Evolutionary conservation across 2,113 vertebrate genomes (phyloP).

Genomic region (Chloropsis cyanopogon): DNA sequence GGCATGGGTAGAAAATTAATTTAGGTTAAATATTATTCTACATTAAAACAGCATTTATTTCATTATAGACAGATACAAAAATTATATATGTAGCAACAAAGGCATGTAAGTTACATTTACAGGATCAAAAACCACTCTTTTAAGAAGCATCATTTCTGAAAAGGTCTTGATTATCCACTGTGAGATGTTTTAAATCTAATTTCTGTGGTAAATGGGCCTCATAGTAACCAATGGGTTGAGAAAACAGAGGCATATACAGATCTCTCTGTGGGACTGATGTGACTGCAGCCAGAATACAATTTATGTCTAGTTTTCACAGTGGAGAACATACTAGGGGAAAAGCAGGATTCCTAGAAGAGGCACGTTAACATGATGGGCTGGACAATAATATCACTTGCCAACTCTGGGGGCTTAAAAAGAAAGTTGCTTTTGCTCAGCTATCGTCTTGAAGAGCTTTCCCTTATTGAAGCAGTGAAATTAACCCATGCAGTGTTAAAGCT

Average conservation of each 20-base stretch:
- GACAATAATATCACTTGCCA: not conserved
- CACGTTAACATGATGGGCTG: not conserved
- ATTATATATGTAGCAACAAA: not conserved
- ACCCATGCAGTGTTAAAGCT: not conserved
- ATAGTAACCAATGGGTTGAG: not conserved
- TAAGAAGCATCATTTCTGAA: not conserved
- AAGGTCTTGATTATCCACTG: not conserved
- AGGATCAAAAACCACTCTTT: not conserved
- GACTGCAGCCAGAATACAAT: not conserved
- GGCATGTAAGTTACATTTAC: not conserved
- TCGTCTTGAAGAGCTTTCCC: not conserved
- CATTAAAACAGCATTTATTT: not conserved
- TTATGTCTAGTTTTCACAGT: not conserved
- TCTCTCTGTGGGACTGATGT: not conserved
- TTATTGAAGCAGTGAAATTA: not conserved
- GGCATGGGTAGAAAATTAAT: not conserved
- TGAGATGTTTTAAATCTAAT: not conserved
- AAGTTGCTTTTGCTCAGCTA: not conserved
- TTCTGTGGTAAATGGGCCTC: not conserved
- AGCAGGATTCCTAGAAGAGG: not conserved
- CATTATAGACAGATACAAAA: not conserved
- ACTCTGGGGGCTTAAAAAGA: not conserved
- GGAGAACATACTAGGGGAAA: not conserved
- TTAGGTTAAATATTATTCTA: not conserved
- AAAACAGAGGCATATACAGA: not conserved